Conservation (phyloP, 2,888 invertebrate genomes). For the Carabus problematicus region DNA sequence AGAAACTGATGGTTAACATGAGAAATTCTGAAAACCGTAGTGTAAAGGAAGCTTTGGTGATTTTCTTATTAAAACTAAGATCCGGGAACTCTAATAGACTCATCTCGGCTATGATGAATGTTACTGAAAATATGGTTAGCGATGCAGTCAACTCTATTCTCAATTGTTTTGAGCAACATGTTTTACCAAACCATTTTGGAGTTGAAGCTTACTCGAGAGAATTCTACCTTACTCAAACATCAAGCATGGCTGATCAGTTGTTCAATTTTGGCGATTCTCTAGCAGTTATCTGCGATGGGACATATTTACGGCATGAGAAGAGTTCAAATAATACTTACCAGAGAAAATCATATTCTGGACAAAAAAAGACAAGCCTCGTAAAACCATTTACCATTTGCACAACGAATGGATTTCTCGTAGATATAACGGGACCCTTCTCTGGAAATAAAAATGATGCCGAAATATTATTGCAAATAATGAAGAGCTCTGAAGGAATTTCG, state of each 20-base stretch:
- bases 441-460: conserved; percentile 45
- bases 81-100: conserved; percentile 32
- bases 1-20: neutral
- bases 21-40: neutral
- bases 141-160: neutral
- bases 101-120: conserved; percentile 21
- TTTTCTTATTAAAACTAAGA: conserved; percentile 40
- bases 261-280: conserved; percentile 14
- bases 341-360: conserved; percentile 44
- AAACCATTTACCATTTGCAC: conserved; percentile 47
- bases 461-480: conserved; percentile 31
- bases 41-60: conserved; percentile 20
- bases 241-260: neutral
- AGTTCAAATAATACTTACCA: conserved; percentile 46
- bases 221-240: conserved; percentile 1
- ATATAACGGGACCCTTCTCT: conserved; percentile 44
- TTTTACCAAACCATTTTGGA: conserved; percentile 22
- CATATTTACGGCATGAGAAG: conserved; percentile 46
- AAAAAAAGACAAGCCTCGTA: conserved; percentile 45
- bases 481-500: conserved; percentile 26
- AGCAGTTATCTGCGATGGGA: conserved; percentile 45
- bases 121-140: no score
- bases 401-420: conserved; percentile 45
- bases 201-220: neutral
- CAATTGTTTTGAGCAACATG: conserved; percentile 17